phyloP scores from a whole-genome alignment of 2,888 invertebrate species.

The Antheraea yamamai region DNA sequence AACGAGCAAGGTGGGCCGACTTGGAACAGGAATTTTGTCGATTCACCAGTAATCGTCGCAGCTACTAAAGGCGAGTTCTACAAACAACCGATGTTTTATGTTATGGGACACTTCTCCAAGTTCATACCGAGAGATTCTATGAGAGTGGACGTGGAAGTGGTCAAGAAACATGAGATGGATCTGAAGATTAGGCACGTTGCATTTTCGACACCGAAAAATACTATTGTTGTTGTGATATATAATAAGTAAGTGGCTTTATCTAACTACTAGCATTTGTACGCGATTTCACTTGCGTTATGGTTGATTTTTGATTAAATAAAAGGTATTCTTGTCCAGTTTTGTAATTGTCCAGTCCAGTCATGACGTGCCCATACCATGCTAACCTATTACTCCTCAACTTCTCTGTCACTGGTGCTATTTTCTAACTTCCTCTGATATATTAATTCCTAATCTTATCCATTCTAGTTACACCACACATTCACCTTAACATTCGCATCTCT shows the following conservation, averaged over 20 bases:
- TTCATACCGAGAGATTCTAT: slow-evolving; percentile 84
- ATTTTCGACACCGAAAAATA: slow-evolving; percentile 48
- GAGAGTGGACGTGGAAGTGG: slow-evolving; percentile 41
- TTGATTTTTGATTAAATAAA: too few species aligned
- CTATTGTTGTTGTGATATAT: slow-evolving; percentile 49
- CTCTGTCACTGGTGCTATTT: too few species aligned
- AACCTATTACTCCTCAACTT: too few species aligned
- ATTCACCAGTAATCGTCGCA: slow-evolving; percentile 84
- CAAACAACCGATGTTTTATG: slow-evolving; percentile 94
- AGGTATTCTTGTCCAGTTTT: too few species aligned
- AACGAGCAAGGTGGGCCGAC: slow-evolving; percentile 89
- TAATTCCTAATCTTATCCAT: too few species aligned
- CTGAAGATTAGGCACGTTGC: slow-evolving; percentile 39
- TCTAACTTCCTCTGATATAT: too few species aligned
- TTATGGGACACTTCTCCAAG: slow-evolving; percentile 88
- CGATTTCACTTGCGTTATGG: too few species aligned
- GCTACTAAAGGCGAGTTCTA: slow-evolving; percentile 85
- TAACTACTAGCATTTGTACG: neutral
- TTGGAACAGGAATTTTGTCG: slow-evolving; percentile 87
- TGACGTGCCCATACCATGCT: too few species aligned
- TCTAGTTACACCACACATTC: too few species aligned
- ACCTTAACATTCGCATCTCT: too few species aligned
- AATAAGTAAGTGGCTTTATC: slow-evolving; percentile 47
- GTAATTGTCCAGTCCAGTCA: too few species aligned
- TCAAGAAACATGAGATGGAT: slow-evolving; percentile 18